Percentiles rank a stretch among this genome's conserved stretches.
Evolutionary conservation across 1,140 invertebrate species (phyloP).

Genomic region (Orius laevigatus): DNA sequence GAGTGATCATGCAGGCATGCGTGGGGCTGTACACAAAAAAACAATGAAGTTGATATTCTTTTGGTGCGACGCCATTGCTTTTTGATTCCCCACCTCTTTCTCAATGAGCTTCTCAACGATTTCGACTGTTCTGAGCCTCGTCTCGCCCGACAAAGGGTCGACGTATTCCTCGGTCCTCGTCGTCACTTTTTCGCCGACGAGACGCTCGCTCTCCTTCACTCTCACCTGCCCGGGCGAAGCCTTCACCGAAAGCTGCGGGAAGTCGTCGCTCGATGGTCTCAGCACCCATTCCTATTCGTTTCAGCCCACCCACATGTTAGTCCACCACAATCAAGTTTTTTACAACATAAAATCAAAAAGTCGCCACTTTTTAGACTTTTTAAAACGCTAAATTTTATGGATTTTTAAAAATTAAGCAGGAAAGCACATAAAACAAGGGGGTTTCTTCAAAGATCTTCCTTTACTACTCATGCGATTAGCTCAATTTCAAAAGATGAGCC

Average conservation of each 20-base stretch:
- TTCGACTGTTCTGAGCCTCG: constrained; percentile 73
- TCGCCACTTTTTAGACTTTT: no score
- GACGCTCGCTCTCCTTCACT: constrained; percentile 71
- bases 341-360: no score
- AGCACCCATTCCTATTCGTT: constrained; percentile 22
- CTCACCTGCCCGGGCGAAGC: constrained; percentile 61
- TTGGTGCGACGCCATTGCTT: neutral
- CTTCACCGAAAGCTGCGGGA: constrained; percentile 68
- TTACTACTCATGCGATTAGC: no score
- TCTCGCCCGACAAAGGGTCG: constrained; percentile 67
- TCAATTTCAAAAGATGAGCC: no score
- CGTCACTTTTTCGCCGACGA: constrained; percentile 74
- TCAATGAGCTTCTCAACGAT: constrained; percentile 89
- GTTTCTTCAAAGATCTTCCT: no score
- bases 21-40: no score
- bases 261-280: constrained; percentile 44
- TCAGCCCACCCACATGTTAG: no score
- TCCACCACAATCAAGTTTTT: no score
- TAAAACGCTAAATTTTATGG: no score
- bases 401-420: no score
- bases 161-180: constrained; percentile 73
- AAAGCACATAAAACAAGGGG: no score
- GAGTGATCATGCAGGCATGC: no score
- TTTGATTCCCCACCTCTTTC: constrained; percentile 59
- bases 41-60: neutral